These are phyloP conservation scores for Agrotis segetum DNA, from an alignment of 2,888 invertebrate species.

Conservation along the genomic window DNA sequence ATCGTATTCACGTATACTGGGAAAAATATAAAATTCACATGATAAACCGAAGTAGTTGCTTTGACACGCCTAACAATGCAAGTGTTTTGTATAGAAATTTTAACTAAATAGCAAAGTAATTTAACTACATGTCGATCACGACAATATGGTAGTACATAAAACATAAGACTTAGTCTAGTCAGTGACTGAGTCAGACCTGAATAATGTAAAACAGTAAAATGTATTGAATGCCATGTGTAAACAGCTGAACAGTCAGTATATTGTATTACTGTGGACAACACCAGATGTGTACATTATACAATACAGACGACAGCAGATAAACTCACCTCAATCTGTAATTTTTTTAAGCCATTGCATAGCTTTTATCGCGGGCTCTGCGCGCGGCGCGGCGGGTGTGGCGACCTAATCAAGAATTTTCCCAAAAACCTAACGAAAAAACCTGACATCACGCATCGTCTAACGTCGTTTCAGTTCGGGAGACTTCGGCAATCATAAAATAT, in stretches of 20 bases:
- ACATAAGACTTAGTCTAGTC: conserved; percentile 14
- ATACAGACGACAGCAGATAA: too few species aligned
- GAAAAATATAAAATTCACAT: background rate
- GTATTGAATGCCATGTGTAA: background rate
- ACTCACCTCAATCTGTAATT: too few species aligned
- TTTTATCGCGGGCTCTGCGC: too few species aligned
- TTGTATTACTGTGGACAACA: background rate
- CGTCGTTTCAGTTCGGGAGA: too few species aligned
- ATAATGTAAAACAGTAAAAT: conserved; percentile 19
- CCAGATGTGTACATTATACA: background rate
- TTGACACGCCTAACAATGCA: conserved; percentile 6
- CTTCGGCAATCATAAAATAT: too few species aligned
- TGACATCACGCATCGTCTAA: too few species aligned
- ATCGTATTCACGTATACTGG: background rate
- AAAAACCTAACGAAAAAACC: too few species aligned
- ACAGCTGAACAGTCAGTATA: conserved; percentile 24
- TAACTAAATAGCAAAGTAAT: conserved; percentile 27
- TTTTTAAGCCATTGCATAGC: too few species aligned
- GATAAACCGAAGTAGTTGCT: background rate
- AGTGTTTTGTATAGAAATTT: background rate
- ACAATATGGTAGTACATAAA: conserved; percentile 18
- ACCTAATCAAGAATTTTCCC: too few species aligned
- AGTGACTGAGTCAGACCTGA: conserved; percentile 37
- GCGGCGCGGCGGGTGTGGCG: too few species aligned
- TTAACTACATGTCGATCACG: background rate